Percentiles rank a stretch among this genome's conserved stretches.
These are phyloP conservation scores for Drosophila baimaii DNA, from an alignment of 1,140 invertebrate genomes.

Conservation along the genomic window DNA sequence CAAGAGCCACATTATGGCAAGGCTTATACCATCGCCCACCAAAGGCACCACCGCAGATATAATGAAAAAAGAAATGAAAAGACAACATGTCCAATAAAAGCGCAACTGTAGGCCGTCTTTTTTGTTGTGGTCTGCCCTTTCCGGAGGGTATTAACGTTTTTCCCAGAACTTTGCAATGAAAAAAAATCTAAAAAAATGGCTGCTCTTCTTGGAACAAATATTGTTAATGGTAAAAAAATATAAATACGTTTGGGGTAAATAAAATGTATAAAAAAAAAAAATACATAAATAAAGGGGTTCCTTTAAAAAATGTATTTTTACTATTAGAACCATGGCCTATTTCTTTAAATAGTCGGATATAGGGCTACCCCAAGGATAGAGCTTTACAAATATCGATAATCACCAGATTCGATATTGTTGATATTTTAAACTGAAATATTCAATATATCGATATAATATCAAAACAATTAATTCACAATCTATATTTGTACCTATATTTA, in stretches of 20 bases:
- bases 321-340: no score
- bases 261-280: neutral
- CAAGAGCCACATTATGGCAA: conserved; percentile 27
- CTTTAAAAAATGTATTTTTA: neutral
- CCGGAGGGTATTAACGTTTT: neutral
- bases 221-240: neutral
- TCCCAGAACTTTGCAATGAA: neutral
- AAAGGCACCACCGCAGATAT: conserved; percentile 13
- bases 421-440: no score
- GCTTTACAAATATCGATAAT: no score
- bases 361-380: no score
- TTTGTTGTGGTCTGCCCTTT: neutral
- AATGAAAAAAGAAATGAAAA: conserved; percentile 31
- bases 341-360: no score
- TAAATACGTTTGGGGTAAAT: no score
- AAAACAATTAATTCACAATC: no score
- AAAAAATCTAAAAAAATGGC: neutral
- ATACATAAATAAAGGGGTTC: neutral
- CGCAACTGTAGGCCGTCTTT: conserved; percentile 11
- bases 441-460: no score
- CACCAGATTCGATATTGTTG: no score
- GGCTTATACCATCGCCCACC: conserved; percentile 14
- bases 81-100: conserved; percentile 46
- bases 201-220: neutral
- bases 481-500: no score